Percentiles rank a stretch among this genome's conserved stretches.
Conservation (phyloP, 2,113 vertebrate genomes). For the Nymphicus hollandicus region DNA sequence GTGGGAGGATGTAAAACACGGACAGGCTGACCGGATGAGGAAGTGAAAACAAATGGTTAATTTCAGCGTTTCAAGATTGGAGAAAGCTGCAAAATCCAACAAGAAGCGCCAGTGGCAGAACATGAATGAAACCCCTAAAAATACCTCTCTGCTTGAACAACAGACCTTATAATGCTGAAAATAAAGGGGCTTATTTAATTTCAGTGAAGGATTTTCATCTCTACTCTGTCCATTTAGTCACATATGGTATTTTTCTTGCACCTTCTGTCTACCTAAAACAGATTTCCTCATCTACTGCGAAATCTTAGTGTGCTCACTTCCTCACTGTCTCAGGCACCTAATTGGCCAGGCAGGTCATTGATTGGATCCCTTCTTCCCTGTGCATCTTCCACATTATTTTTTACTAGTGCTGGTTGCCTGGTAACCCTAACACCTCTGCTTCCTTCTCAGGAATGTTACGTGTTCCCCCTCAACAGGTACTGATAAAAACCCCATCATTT, state of each 20-base stretch:
- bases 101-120: not conserved
- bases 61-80: not conserved
- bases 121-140: not conserved
- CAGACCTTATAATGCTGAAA: not conserved
- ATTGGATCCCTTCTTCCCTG: not conserved
- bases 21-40: not conserved
- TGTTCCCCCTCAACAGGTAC: not conserved
- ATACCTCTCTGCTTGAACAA: not conserved
- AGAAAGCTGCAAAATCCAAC: not conserved
- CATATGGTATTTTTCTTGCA: not conserved
- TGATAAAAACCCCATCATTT: not conserved
- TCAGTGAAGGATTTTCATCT: not conserved
- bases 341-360: conserved; percentile 1
- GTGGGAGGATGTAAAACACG: not conserved
- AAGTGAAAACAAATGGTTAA: not conserved
- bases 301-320: conserved; percentile 2
- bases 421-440: conserved; percentile 45
- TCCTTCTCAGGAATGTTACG: not conserved
- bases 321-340: not conserved
- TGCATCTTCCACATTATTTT: conserved; percentile 16
- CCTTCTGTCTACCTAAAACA: not conserved
- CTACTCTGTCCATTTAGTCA: not conserved
- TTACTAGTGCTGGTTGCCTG: conserved; percentile 43
- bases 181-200: not conserved
- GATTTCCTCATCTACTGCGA: not conserved